Evolutionary conservation across 2,113 vertebrate species (phyloP).

Genomic region (Caloenas nicobarica): DNA sequence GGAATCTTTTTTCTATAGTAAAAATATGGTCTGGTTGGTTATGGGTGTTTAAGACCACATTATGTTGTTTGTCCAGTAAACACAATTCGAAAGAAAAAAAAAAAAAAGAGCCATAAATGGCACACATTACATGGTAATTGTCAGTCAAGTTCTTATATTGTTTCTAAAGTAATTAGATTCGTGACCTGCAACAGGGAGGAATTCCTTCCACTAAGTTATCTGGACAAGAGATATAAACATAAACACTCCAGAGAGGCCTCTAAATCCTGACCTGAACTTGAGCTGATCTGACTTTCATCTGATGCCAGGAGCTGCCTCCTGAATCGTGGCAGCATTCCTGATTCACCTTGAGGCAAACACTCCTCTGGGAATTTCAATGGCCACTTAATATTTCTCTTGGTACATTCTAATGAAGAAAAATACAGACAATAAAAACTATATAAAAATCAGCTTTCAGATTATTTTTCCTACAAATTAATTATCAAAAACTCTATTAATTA

Average conservation of each 20-base stretch:
- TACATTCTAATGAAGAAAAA: slow-evolving; percentile 16
- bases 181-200: slow-evolving; percentile 16
- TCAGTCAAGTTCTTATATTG: neutral
- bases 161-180: slow-evolving; percentile 57
- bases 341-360: slow-evolving; percentile 50
- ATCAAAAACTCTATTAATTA: slow-evolving; percentile 39
- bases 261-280: slow-evolving; percentile 65
- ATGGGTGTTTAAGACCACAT: neutral
- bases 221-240: slow-evolving; percentile 48
- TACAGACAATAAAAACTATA: neutral
- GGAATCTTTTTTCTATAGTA: neutral
- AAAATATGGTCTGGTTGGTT: neutral
- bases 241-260: slow-evolving; percentile 52
- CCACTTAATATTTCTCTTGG: neutral
- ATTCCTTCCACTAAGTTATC: slow-evolving; percentile 51
- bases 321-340: slow-evolving; percentile 33
- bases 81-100: neutral
- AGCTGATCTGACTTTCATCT: slow-evolving; percentile 57
- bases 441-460: neutral
- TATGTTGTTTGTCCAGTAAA: neutral
- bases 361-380: slow-evolving; percentile 10
- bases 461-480: slow-evolving; percentile 39
- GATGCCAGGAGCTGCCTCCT: slow-evolving; percentile 15
- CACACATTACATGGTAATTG: neutral
- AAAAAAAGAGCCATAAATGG: neutral